Evolutionary conservation across 2,888 invertebrate genomes (phyloP).

Genomic region (Dysmachus trigonus): DNA sequence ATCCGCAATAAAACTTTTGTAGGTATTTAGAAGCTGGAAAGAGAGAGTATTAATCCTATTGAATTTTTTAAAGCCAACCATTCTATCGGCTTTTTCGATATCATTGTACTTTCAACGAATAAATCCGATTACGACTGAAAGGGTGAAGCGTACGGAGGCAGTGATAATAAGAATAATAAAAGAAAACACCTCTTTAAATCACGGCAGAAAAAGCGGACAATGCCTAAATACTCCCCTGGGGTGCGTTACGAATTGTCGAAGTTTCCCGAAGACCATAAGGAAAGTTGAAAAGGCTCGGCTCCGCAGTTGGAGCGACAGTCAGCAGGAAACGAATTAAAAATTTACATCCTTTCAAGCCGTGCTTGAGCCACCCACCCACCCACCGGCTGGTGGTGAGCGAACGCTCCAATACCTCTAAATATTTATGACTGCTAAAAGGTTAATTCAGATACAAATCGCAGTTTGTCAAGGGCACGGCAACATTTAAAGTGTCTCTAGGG

Average conservation of each 20-base stretch:
- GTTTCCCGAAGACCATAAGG: not conserved
- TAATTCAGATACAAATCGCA: slow-evolving; percentile 12
- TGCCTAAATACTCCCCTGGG: not conserved
- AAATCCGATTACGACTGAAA: not conserved
- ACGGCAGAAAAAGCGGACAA: not conserved
- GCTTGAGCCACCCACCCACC: no score
- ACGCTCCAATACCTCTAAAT: not conserved
- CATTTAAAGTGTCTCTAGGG: not conserved
- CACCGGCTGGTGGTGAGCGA: not conserved
- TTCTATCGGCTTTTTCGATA: not conserved
- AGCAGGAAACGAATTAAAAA: not conserved
- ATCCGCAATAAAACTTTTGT: not conserved
- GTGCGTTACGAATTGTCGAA: not conserved
- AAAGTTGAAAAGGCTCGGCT: not conserved
- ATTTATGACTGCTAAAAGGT: slow-evolving; percentile 24
- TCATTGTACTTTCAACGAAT: not conserved
- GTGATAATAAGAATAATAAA: not conserved
- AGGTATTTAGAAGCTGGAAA: not conserved
- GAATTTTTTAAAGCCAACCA: not conserved
- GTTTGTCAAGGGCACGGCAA: not conserved
- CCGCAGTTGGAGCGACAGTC: not conserved
- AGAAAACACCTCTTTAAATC: not conserved
- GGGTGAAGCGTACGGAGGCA: not conserved
- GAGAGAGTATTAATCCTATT: not conserved
- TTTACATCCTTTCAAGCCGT: not conserved